A percentile compares a stretch with the other conserved stretches of the same genome.
These are phyloP conservation scores for Hippocampus mohnikei DNA, from an alignment of 2,113 vertebrate species.

Conservation along the genomic window DNA sequence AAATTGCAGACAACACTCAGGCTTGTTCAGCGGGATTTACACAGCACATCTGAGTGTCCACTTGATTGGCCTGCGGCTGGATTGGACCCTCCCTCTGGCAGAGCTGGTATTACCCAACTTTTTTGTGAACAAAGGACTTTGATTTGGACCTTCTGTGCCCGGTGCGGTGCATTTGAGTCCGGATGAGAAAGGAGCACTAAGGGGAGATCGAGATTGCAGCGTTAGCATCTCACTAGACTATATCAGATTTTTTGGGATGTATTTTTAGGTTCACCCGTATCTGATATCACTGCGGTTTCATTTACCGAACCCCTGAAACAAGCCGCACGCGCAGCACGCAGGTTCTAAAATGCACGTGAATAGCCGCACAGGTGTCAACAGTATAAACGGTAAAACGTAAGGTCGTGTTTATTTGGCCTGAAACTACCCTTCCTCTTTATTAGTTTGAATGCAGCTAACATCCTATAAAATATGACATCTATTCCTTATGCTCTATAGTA, in stretches of 20 bases:
- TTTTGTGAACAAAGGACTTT: neutral
- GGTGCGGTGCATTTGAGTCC: neutral
- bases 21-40: neutral
- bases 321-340: neutral
- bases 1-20: neutral
- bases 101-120: neutral
- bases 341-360: slow-evolving; percentile 14
- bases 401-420: neutral
- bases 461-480: neutral
- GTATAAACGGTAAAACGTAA: neutral
- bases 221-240: neutral
- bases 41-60: neutral
- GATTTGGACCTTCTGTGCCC: neutral
- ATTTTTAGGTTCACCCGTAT: neutral
- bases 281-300: neutral
- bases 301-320: neutral
- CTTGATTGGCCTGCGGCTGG: neutral
- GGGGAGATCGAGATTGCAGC: neutral
- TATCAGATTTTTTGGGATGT: neutral
- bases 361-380: neutral
- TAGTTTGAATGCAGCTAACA: neutral
- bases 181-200: neutral
- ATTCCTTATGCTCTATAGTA: neutral
- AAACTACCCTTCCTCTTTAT: neutral
- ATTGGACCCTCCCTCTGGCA: neutral